phyloP scores from a whole-genome alignment of 1,140 invertebrate genomes.

The Leptinotarsa defecta region DNA sequence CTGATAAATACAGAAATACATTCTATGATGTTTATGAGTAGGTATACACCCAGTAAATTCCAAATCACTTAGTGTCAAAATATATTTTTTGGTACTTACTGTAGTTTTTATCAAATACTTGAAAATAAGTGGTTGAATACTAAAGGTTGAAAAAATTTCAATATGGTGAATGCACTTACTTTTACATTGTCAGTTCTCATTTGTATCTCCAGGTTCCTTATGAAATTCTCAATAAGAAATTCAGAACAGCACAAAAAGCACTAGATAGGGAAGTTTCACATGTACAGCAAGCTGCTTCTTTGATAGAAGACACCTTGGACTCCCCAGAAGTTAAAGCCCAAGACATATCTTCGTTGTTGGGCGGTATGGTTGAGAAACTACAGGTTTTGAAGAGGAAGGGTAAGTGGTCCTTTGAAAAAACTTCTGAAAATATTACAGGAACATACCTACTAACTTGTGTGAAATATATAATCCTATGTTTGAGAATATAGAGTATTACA shows the following conservation, averaged over 20 bases:
- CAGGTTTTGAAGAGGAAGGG: constrained; percentile 88
- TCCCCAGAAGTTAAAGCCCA: constrained; percentile 61
- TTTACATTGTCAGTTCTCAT: background rate
- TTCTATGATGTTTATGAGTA: background rate
- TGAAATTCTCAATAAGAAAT: constrained; percentile 97
- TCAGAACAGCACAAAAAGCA: constrained; percentile 91
- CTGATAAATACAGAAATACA: background rate
- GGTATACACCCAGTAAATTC: background rate
- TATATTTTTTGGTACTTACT: background rate
- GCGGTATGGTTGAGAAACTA: constrained; percentile 85
- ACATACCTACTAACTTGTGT: too few relatives aligned
- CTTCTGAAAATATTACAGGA: too few relatives aligned
- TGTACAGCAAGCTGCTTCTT: constrained; percentile 75
- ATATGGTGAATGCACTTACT: too few relatives aligned
- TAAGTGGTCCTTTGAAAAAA: background rate
- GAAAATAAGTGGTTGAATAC: constrained; percentile 10
- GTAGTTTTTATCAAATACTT: constrained; percentile 11
- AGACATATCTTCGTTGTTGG: constrained; percentile 81
- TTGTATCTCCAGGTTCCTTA: constrained; percentile 82
- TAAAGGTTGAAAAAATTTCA: background rate
- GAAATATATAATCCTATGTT: too few relatives aligned
- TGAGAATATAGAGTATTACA: too few relatives aligned
- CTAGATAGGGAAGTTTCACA: constrained; percentile 92
- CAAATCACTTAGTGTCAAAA: background rate
- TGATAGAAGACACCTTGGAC: constrained; percentile 78